Conservation (phyloP, 2,797 vertebrate genomes). For the Halcyon leucocephala region DNA sequence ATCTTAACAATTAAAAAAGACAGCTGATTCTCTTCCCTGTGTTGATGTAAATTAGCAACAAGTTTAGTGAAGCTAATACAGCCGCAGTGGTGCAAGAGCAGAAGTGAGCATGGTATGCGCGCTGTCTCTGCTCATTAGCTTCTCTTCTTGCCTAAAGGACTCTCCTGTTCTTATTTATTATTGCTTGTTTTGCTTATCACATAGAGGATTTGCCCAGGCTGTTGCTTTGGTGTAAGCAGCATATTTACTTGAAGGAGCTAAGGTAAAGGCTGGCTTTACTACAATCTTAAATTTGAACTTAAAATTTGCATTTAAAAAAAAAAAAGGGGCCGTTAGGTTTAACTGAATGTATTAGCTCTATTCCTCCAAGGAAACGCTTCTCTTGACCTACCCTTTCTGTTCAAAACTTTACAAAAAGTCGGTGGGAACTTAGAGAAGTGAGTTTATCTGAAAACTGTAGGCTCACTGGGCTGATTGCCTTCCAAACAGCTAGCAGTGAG, state of each 20-base stretch:
- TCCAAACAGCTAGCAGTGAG: not conserved
- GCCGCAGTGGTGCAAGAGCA: not conserved
- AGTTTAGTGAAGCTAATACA: not conserved
- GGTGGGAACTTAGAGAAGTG: not conserved
- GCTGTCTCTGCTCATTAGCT: not conserved
- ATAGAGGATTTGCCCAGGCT: not conserved
- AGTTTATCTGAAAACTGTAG: not conserved
- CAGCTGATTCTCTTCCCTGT: not conserved
- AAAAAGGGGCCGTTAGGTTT: not conserved
- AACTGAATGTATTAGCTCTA: not conserved
- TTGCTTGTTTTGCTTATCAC: not conserved
- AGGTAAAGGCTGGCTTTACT: not conserved
- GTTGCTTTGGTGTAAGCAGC: not conserved
- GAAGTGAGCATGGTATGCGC: not conserved
- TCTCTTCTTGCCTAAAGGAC: not conserved
- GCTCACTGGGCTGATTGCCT: not conserved
- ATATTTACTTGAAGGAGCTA: not conserved
- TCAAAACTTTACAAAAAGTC: not conserved
- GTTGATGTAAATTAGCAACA: not conserved
- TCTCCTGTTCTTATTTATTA: not conserved
- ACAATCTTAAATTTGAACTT: not conserved
- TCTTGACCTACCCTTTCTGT: not conserved
- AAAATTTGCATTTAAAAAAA: not conserved
- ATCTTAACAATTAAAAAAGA: not conserved
- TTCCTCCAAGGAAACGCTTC: not conserved